Evolutionary conservation across 2,113 vertebrate species (phyloP), one percentile per base, ranked within the genome.

Genomic region (Eupsittula cactorum): DNA sequence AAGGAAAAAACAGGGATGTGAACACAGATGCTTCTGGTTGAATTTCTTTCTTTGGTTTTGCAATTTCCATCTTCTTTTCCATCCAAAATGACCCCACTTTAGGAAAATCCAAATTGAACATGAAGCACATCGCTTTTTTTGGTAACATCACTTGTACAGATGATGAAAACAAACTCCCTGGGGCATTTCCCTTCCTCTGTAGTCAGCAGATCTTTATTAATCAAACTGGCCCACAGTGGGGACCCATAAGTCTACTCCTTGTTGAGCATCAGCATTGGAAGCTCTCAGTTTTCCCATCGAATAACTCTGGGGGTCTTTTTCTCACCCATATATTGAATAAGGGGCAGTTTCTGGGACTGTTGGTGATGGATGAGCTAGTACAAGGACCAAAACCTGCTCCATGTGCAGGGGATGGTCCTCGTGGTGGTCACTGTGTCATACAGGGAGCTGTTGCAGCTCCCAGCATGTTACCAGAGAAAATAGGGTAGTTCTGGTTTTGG

Each of bases 21-120:
- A 84, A 84, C 46, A 69, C 21, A 60, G 41, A 24, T 62, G 57
- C 47, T 84, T 75, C 41, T 78, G 25, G 52, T 89, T 68, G 74
- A 18, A 33, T 85, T 93, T 75, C 89, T 92, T 78, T 79, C 89
- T 93, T 94, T 79, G 47, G 35, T 76, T 93, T 92, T 92, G 60
- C 52, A n/a, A 14, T 90, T 89, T 41, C 29, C 81, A 69, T 19
- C 53, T 82, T 62, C 65, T 79, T 82, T 77, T 59, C 39, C 27
- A 52, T 37, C 44, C 46, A 29, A 78, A 75, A 25, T 19, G 8
- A 67, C 39, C 7, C 13, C 0, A 0, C 75, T 90, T 57, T 65
- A 50, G 71, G 78, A 95, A 91, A 88, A 42, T 37, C n/a, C 59
- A 53, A 81, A 55, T 23, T 16, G 69, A 86, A 67, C 16, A 2